A percentile compares a stretch with the other conserved stretches of the same genome.
phyloP scores from a whole-genome alignment of 2,888 invertebrate species.

The Drosophila helvetica region DNA sequence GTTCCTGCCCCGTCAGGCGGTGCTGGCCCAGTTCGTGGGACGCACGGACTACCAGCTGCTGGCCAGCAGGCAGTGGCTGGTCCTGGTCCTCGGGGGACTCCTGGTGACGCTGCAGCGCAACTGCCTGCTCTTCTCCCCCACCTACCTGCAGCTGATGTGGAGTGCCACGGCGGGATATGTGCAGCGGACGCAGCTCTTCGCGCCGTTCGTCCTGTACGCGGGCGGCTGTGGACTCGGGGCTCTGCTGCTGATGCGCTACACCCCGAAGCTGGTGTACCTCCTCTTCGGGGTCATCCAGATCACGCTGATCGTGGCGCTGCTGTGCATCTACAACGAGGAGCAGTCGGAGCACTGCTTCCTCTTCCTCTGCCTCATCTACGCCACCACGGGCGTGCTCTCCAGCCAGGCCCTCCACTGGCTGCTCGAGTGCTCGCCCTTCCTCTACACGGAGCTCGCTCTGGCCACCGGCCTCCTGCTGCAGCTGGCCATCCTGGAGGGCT shows the following conservation, averaged over 20 bases:
- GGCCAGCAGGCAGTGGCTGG: slow-evolving; percentile 71
- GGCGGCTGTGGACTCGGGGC: slow-evolving; percentile 66
- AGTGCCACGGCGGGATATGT: slow-evolving; percentile 66
- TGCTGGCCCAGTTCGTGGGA: slow-evolving; percentile 69
- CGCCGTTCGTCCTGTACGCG: slow-evolving; percentile 66
- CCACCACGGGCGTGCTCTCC: slow-evolving; percentile 71
- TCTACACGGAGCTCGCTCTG: slow-evolving; percentile 71
- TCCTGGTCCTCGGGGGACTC: slow-evolving; percentile 56
- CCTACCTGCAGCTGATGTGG: slow-evolving; percentile 70
- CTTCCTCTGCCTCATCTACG: slow-evolving; percentile 76
- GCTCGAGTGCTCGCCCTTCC: slow-evolving; percentile 76
- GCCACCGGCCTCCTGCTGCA: slow-evolving; percentile 63
- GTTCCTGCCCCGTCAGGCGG: slow-evolving; percentile 64
- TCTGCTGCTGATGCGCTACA: slow-evolving; percentile 69
- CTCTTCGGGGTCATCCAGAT: slow-evolving; percentile 78
- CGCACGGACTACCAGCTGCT: slow-evolving; percentile 67
- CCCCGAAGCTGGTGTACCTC: slow-evolving; percentile 73
- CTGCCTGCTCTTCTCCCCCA: slow-evolving; percentile 64
- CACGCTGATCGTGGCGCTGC: slow-evolving; percentile 69
- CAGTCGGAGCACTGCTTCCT: slow-evolving; percentile 70
- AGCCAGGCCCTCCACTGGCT: slow-evolving; percentile 75
- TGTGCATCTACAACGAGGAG: slow-evolving; percentile 74
- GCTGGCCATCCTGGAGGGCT: slow-evolving; percentile 60
- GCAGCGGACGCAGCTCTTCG: slow-evolving; percentile 49
- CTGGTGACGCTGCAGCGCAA: slow-evolving; percentile 63